Evolutionary conservation across 2,797 vertebrate species (phyloP), one percentile per base, ranked within the genome.

Genomic region (Anolis apletophallus): DNA sequence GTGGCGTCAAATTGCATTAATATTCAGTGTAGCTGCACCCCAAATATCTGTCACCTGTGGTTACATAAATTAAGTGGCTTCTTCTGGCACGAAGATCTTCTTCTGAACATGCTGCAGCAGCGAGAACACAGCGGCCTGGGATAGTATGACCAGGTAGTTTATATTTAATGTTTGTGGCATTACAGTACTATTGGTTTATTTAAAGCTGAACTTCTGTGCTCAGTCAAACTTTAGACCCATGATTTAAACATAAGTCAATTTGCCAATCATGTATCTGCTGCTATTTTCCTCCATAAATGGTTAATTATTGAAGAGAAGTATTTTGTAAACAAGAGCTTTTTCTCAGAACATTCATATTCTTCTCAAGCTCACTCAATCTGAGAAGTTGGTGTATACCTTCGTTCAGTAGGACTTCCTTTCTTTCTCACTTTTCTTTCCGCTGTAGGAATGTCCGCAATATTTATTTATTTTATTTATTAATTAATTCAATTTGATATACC

Each of bases 131-230:
- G 69, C 89, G 93, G 89, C 77, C 3, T 2, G 52, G 26, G 87
- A 90, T 91, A 91, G 75, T 73, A 85, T 81, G 90, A 91, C 90
- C 32, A 0, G 21, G 87, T 92, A 90, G 88, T 94, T 94, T 93
- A 92, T 94, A 91, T 94, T 94, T 94, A 91, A 94, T 93, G 85
- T 94, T 81, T 90, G 34, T 84, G 91, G 91, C 84, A 91, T 94
- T 93, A 92, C 88, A 88, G 91, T 72, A 85, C 82, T 84, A 84
- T 91, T 93, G 93, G 91, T 92, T 94, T 94, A 93, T 94, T 94
- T 94, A 93, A 93, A 94, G 92, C 89, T 93, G 89, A 94, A 95
- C 90, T 92, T 90, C 89, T 76, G 40, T 83, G 91, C 87, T 95
- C 92, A 94, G 91, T 92, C 91, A 90, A 89, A 88, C 55, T 92